These are phyloP conservation scores for Fundulus diaphanus DNA, from an alignment of 2,797 vertebrate genomes.

Conservation along the genomic window DNA sequence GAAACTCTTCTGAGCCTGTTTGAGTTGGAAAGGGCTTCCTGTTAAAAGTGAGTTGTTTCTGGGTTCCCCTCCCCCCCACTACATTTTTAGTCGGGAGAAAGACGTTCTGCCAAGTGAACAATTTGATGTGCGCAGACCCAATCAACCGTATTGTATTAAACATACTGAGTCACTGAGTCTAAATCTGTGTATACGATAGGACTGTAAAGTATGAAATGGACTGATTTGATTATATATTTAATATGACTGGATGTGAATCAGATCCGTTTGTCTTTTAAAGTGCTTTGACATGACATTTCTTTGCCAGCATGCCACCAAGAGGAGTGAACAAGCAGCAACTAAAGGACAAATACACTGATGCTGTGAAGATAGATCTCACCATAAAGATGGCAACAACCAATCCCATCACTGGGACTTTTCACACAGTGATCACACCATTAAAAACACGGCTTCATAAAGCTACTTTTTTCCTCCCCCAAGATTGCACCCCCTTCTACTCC, in stretches of 20 bases:
- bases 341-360: neutral
- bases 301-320: neutral
- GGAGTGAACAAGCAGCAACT: neutral
- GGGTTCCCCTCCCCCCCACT: too few relatives aligned
- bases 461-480: fast-evolving
- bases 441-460: neutral
- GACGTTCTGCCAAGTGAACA: too few relatives aligned
- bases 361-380: too few relatives aligned
- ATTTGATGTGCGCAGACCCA: too few relatives aligned
- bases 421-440: neutral
- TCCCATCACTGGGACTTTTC: neutral
- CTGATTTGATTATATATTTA: neutral
- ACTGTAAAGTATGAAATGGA: neutral
- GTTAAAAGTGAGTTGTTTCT: too few relatives aligned
- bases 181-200: neutral
- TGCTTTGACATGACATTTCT: neutral
- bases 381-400: too few relatives aligned
- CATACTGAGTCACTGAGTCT: neutral
- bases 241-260: neutral
- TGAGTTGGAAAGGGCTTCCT: too few relatives aligned
- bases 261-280: neutral
- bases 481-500: too few relatives aligned
- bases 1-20: too few relatives aligned
- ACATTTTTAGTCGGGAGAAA: too few relatives aligned
- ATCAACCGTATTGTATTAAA: neutral